Conservation (phyloP, 2,113 vertebrate genomes). For the Cisticola juncidis region DNA sequence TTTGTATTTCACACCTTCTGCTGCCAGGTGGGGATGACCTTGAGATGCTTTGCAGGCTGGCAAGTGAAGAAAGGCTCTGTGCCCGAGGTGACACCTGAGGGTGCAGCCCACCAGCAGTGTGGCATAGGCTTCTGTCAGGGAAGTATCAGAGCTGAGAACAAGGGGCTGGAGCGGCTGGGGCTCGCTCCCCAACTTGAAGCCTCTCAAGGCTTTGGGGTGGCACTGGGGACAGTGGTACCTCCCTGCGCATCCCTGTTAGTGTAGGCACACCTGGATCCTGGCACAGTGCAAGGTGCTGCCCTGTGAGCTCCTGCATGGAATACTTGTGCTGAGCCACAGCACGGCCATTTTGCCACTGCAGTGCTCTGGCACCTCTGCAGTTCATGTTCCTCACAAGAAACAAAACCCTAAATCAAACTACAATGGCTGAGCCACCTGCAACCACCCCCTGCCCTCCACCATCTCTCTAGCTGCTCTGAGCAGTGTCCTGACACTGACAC, state of each 20-base stretch:
- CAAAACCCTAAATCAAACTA: background rate
- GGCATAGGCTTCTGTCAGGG: background rate
- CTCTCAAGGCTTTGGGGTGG: background rate
- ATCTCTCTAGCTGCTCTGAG: background rate
- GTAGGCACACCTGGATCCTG: accelerated
- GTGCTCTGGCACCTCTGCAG: background rate
- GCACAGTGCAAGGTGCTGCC: background rate
- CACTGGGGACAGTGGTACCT: accelerated
- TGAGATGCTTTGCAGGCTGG: background rate
- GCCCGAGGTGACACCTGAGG: accelerated
- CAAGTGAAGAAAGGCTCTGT: background rate
- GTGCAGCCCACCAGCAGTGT: accelerated
- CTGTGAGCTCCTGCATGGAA: background rate
- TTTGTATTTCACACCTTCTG: background rate
- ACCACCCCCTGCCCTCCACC: background rate
- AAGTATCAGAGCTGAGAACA: background rate
- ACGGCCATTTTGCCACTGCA: background rate
- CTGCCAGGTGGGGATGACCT: background rate
- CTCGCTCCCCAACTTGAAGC: accelerated
- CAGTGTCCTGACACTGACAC: background rate
- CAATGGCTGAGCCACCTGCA: background rate
- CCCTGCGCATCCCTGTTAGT: accelerated
- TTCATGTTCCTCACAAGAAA: background rate
- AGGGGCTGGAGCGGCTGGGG: background rate
- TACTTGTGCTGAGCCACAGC: background rate